These are phyloP conservation scores for Diprion similis DNA, from an alignment of 1,140 invertebrate species.

Conservation along the genomic window DNA sequence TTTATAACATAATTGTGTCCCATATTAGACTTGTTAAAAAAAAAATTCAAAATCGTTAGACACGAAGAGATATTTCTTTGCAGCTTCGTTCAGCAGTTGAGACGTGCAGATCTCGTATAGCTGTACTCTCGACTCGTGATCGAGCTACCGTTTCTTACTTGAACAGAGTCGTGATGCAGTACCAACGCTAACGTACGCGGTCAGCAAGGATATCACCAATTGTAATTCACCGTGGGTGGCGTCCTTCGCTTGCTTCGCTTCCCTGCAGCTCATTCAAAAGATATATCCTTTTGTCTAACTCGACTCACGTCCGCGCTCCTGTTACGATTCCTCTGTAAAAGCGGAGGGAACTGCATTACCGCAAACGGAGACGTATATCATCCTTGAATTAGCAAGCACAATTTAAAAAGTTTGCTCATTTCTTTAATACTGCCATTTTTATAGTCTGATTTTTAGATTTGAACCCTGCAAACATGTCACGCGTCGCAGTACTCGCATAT, in stretches of 20 bases:
- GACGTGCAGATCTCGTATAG: no score
- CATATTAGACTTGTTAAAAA: no score
- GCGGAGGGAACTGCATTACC: no score
- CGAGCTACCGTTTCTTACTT: slow-evolving; percentile 24
- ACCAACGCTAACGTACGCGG: slow-evolving; percentile 35
- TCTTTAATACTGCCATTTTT: no score
- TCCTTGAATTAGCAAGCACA: slow-evolving; percentile 22
- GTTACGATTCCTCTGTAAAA: background rate
- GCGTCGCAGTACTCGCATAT: no score
- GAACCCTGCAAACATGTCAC: no score
- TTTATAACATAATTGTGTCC: no score
- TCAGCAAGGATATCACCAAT: slow-evolving; percentile 36
- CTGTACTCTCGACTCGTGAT: no score
- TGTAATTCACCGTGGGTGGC: slow-evolving; percentile 47
- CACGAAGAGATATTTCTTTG: background rate
- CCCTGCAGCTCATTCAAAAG: slow-evolving; percentile 33
- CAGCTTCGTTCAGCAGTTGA: no score
- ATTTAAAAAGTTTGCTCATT: slow-evolving; percentile 20
- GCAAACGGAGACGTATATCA: background rate
- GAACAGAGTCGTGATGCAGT: slow-evolving; percentile 25
- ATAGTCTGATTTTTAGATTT: no score
- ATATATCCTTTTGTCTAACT: slow-evolving; percentile 34
- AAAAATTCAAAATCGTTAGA: no score
- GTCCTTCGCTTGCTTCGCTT: slow-evolving; percentile 25
- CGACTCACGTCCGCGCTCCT: slow-evolving; percentile 6